Base-by-base conservation (phyloP, 2,797 vertebrate genomes). In the Oophaga sylvatica region DNA sequence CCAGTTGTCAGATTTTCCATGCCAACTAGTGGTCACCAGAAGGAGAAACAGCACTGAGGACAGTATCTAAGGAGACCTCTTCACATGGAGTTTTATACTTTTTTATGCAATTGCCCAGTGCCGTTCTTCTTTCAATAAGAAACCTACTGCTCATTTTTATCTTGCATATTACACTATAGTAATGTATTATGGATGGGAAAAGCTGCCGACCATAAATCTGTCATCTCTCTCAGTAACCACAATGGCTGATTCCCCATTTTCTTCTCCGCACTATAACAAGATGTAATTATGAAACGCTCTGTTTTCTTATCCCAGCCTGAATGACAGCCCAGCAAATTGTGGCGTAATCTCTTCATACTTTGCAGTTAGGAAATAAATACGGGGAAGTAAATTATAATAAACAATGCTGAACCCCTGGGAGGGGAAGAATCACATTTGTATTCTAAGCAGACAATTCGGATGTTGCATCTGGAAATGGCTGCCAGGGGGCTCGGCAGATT, bases 221-320 rank as follows among this genome's bases (percentile, higher is more conserved):
- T 75, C 70, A 45, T 45, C 70, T 73, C 35, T 67, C 45, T 20
- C 20, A n/a, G 71, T 53, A 12, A 75, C 71, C 71, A 75, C 71
- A 75, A 75, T 75, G 71, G 71, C 71, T n/a, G 71, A 22, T 22
- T 75, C 71, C 71, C 71, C 71, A 6, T 12, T 15, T 75, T 53
- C 35, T 73, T 73, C 70, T 73, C 9, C 5, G 31, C 70, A 22
- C 41, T 48, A 10, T 75, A 86, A 89, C 31, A 7, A 77, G 84
- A 78, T 78, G 70, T 83, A 89, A 89, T 89, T 86, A 71, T 57
- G 62, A 82, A 71, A 71, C 59, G 31, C 73, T 82, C 84, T 60
- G 56, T 82, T 86, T 83, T 81, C 68, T 83, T 68, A 63, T 20
- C 20, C 22, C 80, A 13, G 63, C 67, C 63, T 78, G 60, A 87